Conservation (phyloP, 1,140 invertebrate genomes). For the Drosophila repletoides region DNA sequence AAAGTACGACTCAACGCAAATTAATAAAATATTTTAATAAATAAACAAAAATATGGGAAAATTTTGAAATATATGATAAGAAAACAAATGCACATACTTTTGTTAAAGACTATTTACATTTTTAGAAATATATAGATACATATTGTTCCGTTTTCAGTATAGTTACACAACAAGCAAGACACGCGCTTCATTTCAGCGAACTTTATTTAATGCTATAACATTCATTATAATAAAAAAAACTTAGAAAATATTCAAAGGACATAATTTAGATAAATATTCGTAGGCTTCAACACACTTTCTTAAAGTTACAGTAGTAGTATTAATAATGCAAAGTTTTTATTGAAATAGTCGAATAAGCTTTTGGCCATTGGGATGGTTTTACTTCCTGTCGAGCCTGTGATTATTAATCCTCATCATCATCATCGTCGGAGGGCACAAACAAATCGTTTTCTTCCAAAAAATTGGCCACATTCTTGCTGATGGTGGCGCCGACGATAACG, state of each 20-base stretch:
- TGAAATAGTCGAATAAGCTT: constrained; percentile 14
- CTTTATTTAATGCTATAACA: constrained; percentile 13
- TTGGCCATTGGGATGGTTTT: constrained; percentile 19
- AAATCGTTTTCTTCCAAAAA: constrained; percentile 99
- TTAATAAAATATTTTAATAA: too few species aligned
- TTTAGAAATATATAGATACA: not conserved
- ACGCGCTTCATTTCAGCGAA: not conserved
- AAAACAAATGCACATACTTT: not conserved
- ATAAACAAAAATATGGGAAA: too few species aligned
- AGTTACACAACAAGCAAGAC: not conserved
- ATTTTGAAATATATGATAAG: not conserved
- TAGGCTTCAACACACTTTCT: too few species aligned
- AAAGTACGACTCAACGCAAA: too few species aligned
- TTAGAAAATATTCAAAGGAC: too few species aligned
- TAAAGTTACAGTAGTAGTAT: too few species aligned
- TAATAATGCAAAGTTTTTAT: too few species aligned
- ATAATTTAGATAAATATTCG: too few species aligned
- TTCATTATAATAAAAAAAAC: not conserved
- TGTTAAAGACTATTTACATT: not conserved
- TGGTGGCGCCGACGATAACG: constrained; percentile 93
- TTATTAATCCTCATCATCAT: too few species aligned
- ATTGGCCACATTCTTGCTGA: constrained; percentile 96
- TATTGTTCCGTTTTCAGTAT: not conserved
- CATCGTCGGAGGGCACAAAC: constrained; percentile 97
- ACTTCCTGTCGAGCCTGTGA: too few species aligned